Percentiles rank a stretch among this genome's conserved stretches.
These are phyloP conservation scores for Parnassius glacialis DNA, from an alignment of 2,888 invertebrate genomes.

Conservation along the genomic window DNA sequence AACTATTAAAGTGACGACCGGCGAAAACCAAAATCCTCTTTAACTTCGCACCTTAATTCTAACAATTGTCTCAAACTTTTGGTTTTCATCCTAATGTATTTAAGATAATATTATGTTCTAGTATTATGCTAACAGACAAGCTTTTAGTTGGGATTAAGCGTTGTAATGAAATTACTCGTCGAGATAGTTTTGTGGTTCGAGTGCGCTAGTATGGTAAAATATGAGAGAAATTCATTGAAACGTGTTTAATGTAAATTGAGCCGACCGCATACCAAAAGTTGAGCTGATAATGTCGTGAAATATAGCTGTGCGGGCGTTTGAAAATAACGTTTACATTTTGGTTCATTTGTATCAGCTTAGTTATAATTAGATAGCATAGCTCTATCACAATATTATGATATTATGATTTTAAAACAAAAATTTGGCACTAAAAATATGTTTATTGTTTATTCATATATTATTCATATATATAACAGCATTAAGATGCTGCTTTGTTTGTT, in stretches of 20 bases:
- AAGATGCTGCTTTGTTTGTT: no score
- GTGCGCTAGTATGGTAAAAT: slow-evolving; percentile 18
- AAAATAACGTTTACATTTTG: slow-evolving; percentile 10
- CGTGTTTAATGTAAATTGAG: slow-evolving; percentile 19
- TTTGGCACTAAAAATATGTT: no score
- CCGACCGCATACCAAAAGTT: slow-evolving; percentile 19
- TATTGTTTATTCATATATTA: no score
- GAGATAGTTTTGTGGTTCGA: slow-evolving; percentile 34
- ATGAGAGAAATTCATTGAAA: slow-evolving; percentile 21
- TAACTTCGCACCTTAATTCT: slow-evolving; percentile 31
- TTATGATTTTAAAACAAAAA: no score
- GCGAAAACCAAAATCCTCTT: slow-evolving; percentile 13
- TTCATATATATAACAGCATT: no score
- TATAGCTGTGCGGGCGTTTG: slow-evolving; percentile 7
- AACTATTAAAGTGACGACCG: slow-evolving; percentile 15
- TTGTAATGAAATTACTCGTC: slow-evolving; percentile 37
- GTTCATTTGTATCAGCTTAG: slow-evolving; percentile 2
- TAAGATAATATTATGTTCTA: slow-evolving; percentile 24
- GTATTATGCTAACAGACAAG: slow-evolving; percentile 24
- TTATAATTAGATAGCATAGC: background rate
- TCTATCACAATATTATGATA: no score
- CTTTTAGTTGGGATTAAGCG: slow-evolving; percentile 37
- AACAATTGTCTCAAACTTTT: slow-evolving; percentile 29
- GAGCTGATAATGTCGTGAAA: slow-evolving; percentile 16
- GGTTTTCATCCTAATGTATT: slow-evolving; percentile 30